Conservation (phyloP, 2,797 vertebrate genomes). For the Tympanoctomys barrerae region DNA sequence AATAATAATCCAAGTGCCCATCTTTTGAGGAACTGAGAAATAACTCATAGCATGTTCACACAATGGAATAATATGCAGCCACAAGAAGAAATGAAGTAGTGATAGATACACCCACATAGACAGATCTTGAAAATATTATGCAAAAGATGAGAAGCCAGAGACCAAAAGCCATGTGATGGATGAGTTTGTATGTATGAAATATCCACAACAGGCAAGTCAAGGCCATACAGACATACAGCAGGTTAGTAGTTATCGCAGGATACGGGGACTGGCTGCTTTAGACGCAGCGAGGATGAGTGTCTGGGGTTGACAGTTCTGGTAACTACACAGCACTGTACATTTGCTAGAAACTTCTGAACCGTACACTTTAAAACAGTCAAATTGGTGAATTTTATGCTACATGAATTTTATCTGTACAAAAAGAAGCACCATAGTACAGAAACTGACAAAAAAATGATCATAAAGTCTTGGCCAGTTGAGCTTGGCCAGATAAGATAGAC, state of each 20-base stretch:
- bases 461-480: neutral
- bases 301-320: neutral
- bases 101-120: neutral
- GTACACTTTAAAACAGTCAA: neutral
- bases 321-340: neutral
- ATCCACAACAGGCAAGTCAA: neutral
- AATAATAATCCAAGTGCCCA: neutral
- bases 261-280: neutral
- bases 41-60: neutral
- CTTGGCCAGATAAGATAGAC: too few relatives aligned
- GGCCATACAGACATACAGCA: neutral
- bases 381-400: neutral
- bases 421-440: neutral
- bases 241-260: neutral
- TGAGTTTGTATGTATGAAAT: neutral
- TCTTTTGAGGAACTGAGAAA: neutral
- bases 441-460: slow-evolving; percentile 28
- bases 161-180: neutral
- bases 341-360: neutral
- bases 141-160: neutral
- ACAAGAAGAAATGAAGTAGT: neutral
- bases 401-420: neutral
- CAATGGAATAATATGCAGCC: too few relatives aligned
- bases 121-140: neutral
- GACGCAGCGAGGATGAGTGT: neutral